Base-by-base conservation (phyloP, 1,140 invertebrate species). In the Microplitis demolitor region DNA sequence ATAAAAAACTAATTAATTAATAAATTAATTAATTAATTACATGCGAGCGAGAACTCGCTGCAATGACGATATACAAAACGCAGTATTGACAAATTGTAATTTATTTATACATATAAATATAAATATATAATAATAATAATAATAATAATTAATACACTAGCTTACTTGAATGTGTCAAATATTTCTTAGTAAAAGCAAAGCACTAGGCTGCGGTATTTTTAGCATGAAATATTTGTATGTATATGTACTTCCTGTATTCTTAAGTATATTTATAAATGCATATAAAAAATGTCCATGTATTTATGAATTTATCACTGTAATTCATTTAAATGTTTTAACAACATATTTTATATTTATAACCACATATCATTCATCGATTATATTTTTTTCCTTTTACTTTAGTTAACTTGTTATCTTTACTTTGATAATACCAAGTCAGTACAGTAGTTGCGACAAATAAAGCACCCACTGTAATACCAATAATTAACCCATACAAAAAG, bases 31-130 rank as follows among this genome's bases (percentile, higher is more conserved):
- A 56, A 35, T 34, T 33, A 56, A 58, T 54, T 62, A 62, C 51
- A 51, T 66, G 71, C 76, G 75, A 79, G 76, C 70, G 66, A 77
- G 66, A 51, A 73, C 77, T 77, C 71, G 74, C 66, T 79, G 78
- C 74, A 71, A 79, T 68, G 62, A 80, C 73, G 66, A 83, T 76
- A 83, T 80, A 82, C 78, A 82, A 83, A 82, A 71, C 75, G 78
- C 83, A 85, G 84, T 86, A 85, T 85, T 85, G 84, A 85, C 72
- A 79, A 81, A 83, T 79, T 84, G 78, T 84, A 84, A 86, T 86
- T 86, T 86, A 87, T 87, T 86, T 85, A 71, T 74, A 78, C 76
- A 78, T 69, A 66, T 62, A 72, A 79, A 80, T 80, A 78, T 78
- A 77, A 74, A 76, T 74, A 74, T 72, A 71, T 35, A 66, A 61